Evolutionary conservation across 2,888 invertebrate genomes (phyloP).

Genomic region (Rugalucina vietnamica): DNA sequence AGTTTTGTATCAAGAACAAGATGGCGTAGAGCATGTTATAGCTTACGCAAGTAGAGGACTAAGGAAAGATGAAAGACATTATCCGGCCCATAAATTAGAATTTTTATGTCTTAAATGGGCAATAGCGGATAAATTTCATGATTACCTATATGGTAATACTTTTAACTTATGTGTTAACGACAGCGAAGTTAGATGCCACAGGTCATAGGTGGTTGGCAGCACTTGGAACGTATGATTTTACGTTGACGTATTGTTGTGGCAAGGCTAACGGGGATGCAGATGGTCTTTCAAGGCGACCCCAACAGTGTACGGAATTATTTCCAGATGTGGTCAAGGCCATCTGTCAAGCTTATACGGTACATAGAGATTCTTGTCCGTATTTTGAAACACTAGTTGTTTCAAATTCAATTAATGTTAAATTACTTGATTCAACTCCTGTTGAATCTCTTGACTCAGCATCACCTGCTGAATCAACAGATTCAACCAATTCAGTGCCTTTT

Average conservation of each 20-base stretch:
- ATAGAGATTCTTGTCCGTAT: background rate
- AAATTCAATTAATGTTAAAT: background rate
- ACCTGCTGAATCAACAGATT: no score
- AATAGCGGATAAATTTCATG: slow-evolving; percentile 30
- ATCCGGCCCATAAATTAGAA: slow-evolving; percentile 32
- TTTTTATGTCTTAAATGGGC: slow-evolving; percentile 40
- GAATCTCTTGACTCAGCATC: background rate
- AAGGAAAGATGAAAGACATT: background rate
- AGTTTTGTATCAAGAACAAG: background rate
- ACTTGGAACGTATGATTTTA: background rate
- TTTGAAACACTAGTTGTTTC: background rate
- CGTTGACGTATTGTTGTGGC: background rate
- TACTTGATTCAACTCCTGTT: background rate
- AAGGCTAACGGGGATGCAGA: slow-evolving; percentile 13
- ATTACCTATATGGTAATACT: slow-evolving; percentile 36
- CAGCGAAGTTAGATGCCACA: slow-evolving; percentile 37
- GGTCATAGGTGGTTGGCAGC: slow-evolving; percentile 21
- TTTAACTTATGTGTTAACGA: slow-evolving; percentile 36
- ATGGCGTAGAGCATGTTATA: background rate
- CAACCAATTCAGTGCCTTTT: background rate
- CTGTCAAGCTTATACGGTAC: background rate
- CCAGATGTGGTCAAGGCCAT: background rate
- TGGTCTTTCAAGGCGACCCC: slow-evolving; percentile 1
- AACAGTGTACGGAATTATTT: background rate
- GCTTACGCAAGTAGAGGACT: slow-evolving; percentile 13